These are phyloP conservation scores for Propithecus perrieri DNA, from an alignment of 2,797 vertebrate species.

Conservation along the genomic window DNA sequence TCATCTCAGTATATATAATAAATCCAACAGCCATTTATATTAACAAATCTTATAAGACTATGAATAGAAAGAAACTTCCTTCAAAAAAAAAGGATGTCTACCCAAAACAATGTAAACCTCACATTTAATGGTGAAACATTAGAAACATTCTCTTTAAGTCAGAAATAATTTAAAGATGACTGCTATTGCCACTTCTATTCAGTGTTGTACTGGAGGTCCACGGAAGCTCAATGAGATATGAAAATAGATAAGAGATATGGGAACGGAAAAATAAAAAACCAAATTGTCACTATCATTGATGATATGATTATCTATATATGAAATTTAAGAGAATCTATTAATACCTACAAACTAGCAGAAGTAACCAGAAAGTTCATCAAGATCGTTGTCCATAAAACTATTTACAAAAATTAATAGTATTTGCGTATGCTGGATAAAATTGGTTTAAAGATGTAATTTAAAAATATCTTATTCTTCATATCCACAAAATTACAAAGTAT, in stretches of 20 bases:
- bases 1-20: background rate
- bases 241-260: background rate
- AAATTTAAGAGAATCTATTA: background rate
- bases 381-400: background rate
- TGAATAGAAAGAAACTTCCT: background rate
- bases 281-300: background rate
- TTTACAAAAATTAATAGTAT: background rate
- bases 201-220: background rate
- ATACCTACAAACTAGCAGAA: background rate
- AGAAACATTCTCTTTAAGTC: background rate
- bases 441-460: background rate
- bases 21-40: background rate
- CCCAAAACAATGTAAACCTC: background rate
- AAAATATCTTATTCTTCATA: background rate
- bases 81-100: background rate
- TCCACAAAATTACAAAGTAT: background rate
- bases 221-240: background rate
- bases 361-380: background rate
- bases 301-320: background rate
- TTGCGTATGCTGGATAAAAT: background rate
- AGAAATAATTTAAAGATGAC: background rate
- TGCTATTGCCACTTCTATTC: background rate
- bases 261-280: background rate
- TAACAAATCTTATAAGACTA: background rate
- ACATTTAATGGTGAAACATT: background rate